A percentile compares a stretch with the other conserved stretches of the same genome.
phyloP scores from a whole-genome alignment of 2,113 vertebrate species.

The Heloderma charlesbogerti region DNA sequence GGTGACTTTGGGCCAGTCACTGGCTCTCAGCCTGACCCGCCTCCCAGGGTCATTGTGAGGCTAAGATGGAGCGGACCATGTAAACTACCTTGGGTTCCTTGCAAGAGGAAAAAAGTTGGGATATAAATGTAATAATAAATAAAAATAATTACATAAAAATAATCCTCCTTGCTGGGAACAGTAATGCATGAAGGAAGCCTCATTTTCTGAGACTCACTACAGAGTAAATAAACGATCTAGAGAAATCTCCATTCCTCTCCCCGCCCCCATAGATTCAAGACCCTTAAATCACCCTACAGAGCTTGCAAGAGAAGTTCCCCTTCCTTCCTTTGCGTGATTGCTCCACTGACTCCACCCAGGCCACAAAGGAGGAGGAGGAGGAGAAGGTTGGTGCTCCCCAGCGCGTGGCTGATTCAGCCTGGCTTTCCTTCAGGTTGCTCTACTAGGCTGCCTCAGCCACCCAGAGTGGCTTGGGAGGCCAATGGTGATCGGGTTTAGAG shows the following conservation, averaged over 20 bases:
- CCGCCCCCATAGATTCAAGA: too few relatives aligned
- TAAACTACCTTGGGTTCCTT: too few relatives aligned
- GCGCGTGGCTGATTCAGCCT: not conserved
- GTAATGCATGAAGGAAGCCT: not conserved
- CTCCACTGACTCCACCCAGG: not conserved
- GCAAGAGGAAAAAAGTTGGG: too few relatives aligned
- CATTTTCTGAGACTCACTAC: not conserved
- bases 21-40: too few relatives aligned
- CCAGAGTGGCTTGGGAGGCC: slow-evolving; percentile 18
- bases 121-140: too few relatives aligned
- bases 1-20: too few relatives aligned
- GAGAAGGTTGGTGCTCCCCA: not conserved
- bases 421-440: not conserved
- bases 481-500: slow-evolving; percentile 51
- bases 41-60: too few relatives aligned
- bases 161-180: not conserved
- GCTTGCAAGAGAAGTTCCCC: not conserved
- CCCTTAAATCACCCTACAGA: too few relatives aligned
- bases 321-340: too few relatives aligned
- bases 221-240: not conserved
- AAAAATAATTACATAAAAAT: too few relatives aligned
- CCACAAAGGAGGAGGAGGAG: not conserved
- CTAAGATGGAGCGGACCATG: too few relatives aligned
- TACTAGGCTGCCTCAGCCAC: not conserved
- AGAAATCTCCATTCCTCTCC: too few relatives aligned